Percentiles rank a stretch among this genome's conserved stretches.
phyloP scores from a whole-genome alignment of 2,113 vertebrate species.

The Picathartes gymnocephalus region DNA sequence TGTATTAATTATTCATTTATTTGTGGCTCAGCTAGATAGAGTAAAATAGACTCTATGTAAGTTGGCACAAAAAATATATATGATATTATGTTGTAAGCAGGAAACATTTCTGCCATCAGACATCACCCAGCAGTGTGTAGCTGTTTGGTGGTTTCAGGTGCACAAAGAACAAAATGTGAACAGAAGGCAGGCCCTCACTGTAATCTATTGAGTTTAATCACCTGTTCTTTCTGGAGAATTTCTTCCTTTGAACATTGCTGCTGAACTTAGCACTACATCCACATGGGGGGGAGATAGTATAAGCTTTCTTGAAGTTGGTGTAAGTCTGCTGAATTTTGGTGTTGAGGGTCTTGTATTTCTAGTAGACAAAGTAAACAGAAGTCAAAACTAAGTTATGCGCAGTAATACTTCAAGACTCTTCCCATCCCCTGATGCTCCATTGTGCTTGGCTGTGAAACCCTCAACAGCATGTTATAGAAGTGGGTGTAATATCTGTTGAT shows the following conservation, averaged over 20 bases:
- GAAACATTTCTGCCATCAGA: neutral
- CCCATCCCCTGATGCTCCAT: neutral
- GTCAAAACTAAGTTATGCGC: neutral
- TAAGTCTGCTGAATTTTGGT: neutral
- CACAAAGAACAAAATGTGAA: neutral
- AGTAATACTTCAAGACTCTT: neutral
- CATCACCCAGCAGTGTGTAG: neutral
- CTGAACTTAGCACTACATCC: fast-evolving
- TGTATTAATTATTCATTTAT: neutral
- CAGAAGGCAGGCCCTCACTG: neutral
- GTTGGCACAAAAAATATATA: neutral
- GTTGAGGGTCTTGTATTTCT: neutral
- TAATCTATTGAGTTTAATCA: neutral
- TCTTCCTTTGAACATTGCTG: neutral
- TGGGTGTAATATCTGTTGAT: conserved; percentile 15
- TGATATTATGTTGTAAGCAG: neutral
- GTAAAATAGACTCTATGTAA: neutral
- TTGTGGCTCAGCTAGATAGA: neutral
- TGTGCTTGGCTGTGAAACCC: neutral
- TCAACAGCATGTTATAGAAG: neutral
- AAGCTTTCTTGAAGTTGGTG: neutral
- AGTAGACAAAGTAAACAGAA: neutral
- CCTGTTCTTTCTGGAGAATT: neutral
- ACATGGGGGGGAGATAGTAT: neutral
- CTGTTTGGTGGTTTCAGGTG: neutral